Base-by-base conservation (phyloP, 2,797 vertebrate species). In the Thunnus albacares region DNA sequence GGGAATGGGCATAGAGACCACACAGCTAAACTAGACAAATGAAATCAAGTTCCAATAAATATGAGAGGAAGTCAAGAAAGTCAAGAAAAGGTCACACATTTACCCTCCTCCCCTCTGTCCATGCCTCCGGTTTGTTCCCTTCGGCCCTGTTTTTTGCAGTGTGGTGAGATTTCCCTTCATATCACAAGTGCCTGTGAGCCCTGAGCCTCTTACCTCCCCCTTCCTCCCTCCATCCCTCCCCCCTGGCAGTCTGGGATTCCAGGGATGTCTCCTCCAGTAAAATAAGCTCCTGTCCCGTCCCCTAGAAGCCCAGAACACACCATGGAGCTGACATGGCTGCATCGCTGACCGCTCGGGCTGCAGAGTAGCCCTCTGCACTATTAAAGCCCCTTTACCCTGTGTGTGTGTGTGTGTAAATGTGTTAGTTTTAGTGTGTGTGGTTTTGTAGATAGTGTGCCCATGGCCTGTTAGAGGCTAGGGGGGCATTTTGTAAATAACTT, bases 241-340 rank as follows among this genome's bases (percentile, higher is more conserved):
- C 51, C 93, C 80, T 92, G 93, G 92, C 94, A 83, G 94, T 94
- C 94, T 92, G 91, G 91, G 94, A 97, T 98, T 97, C 97, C 96
- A 93, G 93, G 95, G 96, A 99, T 98, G 96, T 95, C 95, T 97
- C 89, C 74, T 83, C 83, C 30, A 78, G 93, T 95, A 94, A 96
- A 95, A 95, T 94, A 95, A 96, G 90, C 87, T 72, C 80, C 77
- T 68, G 89, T 88, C 82, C 87, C 58, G 20, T 80, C 83, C 78
- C 81, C 57, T 56, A 22, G 64, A 70, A 83, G 67, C 82, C 77
- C 87, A 95, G 93, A 97, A 91, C 95, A 85, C 91, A 95, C 93
- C 94, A 97, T 95, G 89, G 92, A 92, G 78, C 91, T 81, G 79
- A 49, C 58, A 89, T 84, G 89, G 90, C 83, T 89, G 63, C 91